A percentile compares a stretch with the other conserved stretches of the same genome.
phyloP scores from a whole-genome alignment of 2,888 invertebrate species.

The Agriotes lineatus region DNA sequence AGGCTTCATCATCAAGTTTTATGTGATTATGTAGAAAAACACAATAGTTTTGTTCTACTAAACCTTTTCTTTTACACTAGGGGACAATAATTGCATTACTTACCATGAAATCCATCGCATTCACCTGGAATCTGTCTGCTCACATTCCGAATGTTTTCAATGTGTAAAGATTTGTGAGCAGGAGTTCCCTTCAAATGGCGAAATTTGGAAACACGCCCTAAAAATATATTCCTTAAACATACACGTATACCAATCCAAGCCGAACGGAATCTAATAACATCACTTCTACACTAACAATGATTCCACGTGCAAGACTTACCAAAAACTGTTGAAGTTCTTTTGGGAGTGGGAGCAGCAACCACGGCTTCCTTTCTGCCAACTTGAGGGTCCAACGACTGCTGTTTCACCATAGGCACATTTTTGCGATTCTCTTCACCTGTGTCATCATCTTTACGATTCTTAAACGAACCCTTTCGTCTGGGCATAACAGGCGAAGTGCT shows the following conservation, averaged over 20 bases:
- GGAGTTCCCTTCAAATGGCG: conserved; percentile 92
- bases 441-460: conserved; percentile 70
- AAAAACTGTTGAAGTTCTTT: conserved; percentile 88
- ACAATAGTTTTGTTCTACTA: no score
- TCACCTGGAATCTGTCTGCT: conserved; percentile 94
- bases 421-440: conserved; percentile 67
- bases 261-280: no score
- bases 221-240: conserved; percentile 25
- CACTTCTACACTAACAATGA: no score
- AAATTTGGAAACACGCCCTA: conserved; percentile 90
- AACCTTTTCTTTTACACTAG: no score
- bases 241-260: no score
- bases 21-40: no score
- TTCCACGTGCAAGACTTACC: conserved; percentile 70
- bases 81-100: conserved; percentile 49
- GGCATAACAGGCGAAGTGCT: conserved; percentile 81
- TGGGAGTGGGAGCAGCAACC: conserved; percentile 74
- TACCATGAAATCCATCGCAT: conserved; percentile 93
- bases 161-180: conserved; percentile 90
- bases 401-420: conserved; percentile 65
- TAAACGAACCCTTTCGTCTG: conserved; percentile 79
- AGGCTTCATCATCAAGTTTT: no score
- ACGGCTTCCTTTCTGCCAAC: conserved; percentile 64
- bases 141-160: conserved; percentile 91
- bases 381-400: conserved; percentile 68